Base-by-base conservation (phyloP, 2,888 invertebrate species). In the Punctoribates punctum region DNA sequence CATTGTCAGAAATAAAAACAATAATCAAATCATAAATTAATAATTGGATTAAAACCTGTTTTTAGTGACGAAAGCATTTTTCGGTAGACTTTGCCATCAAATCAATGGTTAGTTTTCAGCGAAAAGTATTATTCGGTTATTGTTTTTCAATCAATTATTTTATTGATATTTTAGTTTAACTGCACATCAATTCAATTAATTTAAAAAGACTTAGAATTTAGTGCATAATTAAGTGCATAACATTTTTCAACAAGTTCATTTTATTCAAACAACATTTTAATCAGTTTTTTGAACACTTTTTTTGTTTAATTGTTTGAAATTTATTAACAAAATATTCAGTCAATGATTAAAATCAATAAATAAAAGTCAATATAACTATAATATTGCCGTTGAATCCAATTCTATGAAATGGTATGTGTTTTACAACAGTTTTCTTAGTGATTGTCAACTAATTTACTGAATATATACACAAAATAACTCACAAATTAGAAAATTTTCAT, bases 201-300 rank as follows among this genome's bases (percentile, higher is more conserved):
- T 54, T n/a, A 11, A 46, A 20, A 48, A 72, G 25, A 48, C 20
- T 25, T 34, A 34, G 34, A 34, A 34, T 48, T 38, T 25, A 72
- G 72, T 72, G 72, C 72, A 72, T 72, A 72, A 72, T 72, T 72
- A 48, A 17, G 72, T 72, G 72, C 72, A 72, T 42, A 72, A 72
- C 27, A 72, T 72, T 46, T 27, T 25, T 9, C 17, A 67, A 67
- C 65, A 38, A 15, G n/a, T 20, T 38, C 0, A 20, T 23, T 20
- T 15, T 51, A 8, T 51, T n/a, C n/a, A n/a, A n/a, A 51, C n/a
- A 51, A 51, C 4, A 11, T 51, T n/a, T 20, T 20, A 54, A 13
- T 54, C n/a, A 54, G 5, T 54, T 20, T 20, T 46, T 54, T 23
- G 9, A n/a, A 54, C 54, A 54, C 5, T 54, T 54, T 54, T 54